These are phyloP conservation scores for Zelostemma sp. DNA, from an alignment of 1,140 invertebrate species.

Conservation along the genomic window DNA sequence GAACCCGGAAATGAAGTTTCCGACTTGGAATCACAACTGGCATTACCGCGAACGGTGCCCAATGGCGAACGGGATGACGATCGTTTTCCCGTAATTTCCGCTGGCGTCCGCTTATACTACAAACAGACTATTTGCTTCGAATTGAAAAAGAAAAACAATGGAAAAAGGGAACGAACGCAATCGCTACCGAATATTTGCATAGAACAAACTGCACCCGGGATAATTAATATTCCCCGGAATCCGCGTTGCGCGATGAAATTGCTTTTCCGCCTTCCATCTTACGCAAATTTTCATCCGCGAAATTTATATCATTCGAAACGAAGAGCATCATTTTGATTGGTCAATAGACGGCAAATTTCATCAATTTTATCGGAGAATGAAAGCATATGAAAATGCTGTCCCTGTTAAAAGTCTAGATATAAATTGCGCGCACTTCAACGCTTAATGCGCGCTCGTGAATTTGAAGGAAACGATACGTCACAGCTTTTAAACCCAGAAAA, in stretches of 20 bases:
- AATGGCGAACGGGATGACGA: constrained; percentile 44
- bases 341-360: constrained; percentile 5
- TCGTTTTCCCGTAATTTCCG: constrained; percentile 52
- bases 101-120: constrained; percentile 43
- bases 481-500: constrained; percentile 53
- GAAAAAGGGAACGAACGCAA: constrained; percentile 27
- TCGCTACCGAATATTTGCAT: constrained; percentile 36
- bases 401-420: not conserved
- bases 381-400: not conserved
- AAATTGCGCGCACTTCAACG: not conserved
- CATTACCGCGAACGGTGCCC: constrained; percentile 32
- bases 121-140: constrained; percentile 45
- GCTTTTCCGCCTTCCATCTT: constrained; percentile 26
- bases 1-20: constrained; percentile 63
- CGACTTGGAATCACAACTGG: constrained; percentile 50
- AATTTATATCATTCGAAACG: constrained; percentile 15
- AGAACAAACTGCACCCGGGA: constrained; percentile 36
- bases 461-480: constrained; percentile 45
- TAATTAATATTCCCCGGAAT: constrained; percentile 42
- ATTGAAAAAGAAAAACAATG: constrained; percentile 35
- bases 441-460: constrained; percentile 18
- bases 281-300: constrained; percentile 30
- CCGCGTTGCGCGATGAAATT: constrained; percentile 34
- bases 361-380: not conserved
- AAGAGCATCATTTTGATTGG: constrained; percentile 19